A percentile compares a stretch with the other conserved stretches of the same genome.
These are phyloP conservation scores for Zygothrica quintamaculata DNA, from an alignment of 2,888 invertebrate species.

Conservation along the genomic window DNA sequence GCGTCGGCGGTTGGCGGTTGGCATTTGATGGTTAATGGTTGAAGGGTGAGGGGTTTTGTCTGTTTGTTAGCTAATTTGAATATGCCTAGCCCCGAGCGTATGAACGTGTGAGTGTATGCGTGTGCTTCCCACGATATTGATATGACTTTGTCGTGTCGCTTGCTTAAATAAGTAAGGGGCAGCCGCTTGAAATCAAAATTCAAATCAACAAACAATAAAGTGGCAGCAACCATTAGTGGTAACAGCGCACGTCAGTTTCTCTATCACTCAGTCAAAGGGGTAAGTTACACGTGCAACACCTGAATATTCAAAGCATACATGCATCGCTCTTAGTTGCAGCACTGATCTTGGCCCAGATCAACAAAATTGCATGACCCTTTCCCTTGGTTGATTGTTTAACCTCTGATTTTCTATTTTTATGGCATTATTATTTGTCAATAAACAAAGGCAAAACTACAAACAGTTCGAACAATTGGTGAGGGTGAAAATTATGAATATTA, in stretches of 20 bases:
- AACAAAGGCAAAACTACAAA: slow-evolving; percentile 39
- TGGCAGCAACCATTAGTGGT: slow-evolving; percentile 56
- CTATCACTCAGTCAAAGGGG: too few species aligned
- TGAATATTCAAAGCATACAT: too few species aligned
- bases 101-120: slow-evolving; percentile 39
- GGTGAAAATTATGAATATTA: slow-evolving; percentile 10
- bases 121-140: slow-evolving; percentile 77
- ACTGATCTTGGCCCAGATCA: slow-evolving; percentile 17
- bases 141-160: slow-evolving; percentile 54
- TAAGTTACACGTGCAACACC: slow-evolving; percentile 52
- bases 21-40: neutral
- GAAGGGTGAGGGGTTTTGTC: neutral
- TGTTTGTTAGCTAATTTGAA: slow-evolving; percentile 65
- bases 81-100: slow-evolving; percentile 39
- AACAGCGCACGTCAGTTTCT: slow-evolving; percentile 13
- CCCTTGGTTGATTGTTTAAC: slow-evolving; percentile 25
- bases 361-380: slow-evolving; percentile 2
- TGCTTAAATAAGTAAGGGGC: slow-evolving; percentile 6
- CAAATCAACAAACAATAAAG: slow-evolving; percentile 59
- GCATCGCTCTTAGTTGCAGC: slow-evolving; percentile 4
- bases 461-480: slow-evolving; percentile 23
- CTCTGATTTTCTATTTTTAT: slow-evolving; percentile 68
- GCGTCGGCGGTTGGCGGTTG: slow-evolving; percentile 17
- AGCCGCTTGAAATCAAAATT: slow-evolving; percentile 41
- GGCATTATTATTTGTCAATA: slow-evolving; percentile 68